These are phyloP conservation scores for Sarcoramphus papa DNA, from an alignment of 2,797 vertebrate species.

Conservation along the genomic window DNA sequence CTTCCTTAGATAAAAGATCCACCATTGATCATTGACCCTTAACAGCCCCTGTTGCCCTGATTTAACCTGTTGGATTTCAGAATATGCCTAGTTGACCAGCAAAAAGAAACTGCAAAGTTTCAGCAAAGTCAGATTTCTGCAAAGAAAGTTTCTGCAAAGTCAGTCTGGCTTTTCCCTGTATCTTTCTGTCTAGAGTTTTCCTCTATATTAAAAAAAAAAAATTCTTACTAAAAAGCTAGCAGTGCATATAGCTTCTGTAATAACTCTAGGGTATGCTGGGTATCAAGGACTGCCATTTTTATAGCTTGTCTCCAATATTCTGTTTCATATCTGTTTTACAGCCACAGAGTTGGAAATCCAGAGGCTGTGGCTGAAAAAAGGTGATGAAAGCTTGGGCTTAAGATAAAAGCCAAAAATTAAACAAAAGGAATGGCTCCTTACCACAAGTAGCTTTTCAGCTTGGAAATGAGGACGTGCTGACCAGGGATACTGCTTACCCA, in stretches of 20 bases:
- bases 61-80: not conserved
- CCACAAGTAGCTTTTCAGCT: constrained; percentile 12
- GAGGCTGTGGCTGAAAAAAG: not conserved
- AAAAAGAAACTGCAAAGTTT: not conserved
- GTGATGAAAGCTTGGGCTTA: not conserved
- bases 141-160: no score
- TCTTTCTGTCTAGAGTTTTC: not conserved
- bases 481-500: not conserved
- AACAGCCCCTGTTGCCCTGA: not conserved
- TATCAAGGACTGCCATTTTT: not conserved
- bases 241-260: not conserved
- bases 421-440: not conserved
- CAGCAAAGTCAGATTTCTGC: no score
- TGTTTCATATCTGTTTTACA: constrained; percentile 2
- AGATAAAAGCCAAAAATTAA: constrained; percentile 38
- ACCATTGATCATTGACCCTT: not conserved
- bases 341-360: not conserved
- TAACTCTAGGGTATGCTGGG: not conserved
- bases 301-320: not conserved
- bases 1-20: not conserved
- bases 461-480: constrained; percentile 14
- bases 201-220: not conserved
- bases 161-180: not conserved
- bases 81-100: not conserved
- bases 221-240: not conserved